These are phyloP conservation scores for Ips nitidus DNA, from an alignment of 1,140 invertebrate species.

Conservation along the genomic window DNA sequence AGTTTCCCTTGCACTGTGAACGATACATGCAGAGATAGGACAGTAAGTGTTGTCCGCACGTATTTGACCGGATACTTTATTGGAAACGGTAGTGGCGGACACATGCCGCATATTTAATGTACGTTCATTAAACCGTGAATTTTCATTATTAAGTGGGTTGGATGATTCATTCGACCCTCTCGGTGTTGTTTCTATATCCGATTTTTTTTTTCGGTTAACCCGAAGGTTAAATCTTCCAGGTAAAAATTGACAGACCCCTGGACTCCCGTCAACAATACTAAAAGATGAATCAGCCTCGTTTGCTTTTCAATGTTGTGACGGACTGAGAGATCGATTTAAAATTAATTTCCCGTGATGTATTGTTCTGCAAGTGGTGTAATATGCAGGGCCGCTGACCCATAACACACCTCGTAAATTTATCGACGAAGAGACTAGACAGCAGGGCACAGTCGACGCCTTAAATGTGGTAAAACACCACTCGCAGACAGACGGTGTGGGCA, in stretches of 20 bases:
- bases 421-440: slow-evolving; percentile 23
- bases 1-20: not conserved
- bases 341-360: not conserved
- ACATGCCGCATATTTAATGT: slow-evolving; percentile 10
- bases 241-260: no score
- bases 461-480: slow-evolving; percentile 24
- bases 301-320: not conserved
- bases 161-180: slow-evolving; percentile 9
- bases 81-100: slow-evolving; percentile 23
- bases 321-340: not conserved
- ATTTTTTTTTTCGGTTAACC: no score
- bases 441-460: slow-evolving; percentile 26
- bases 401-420: slow-evolving; percentile 27
- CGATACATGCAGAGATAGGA: not conserved
- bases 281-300: not conserved
- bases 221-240: no score
- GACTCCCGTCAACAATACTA: no score
- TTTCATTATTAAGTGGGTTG: slow-evolving; percentile 8
- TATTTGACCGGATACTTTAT: slow-evolving; percentile 21
- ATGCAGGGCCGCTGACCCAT: slow-evolving; percentile 19
- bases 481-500: slow-evolving; percentile 24
- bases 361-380: not conserved
- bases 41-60: slow-evolving; percentile 20
- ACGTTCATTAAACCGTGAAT: slow-evolving; percentile 10
- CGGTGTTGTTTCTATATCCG: not conserved